Evolutionary conservation across 1,140 invertebrate genomes (phyloP).

Genomic region (Lithobius niger): DNA sequence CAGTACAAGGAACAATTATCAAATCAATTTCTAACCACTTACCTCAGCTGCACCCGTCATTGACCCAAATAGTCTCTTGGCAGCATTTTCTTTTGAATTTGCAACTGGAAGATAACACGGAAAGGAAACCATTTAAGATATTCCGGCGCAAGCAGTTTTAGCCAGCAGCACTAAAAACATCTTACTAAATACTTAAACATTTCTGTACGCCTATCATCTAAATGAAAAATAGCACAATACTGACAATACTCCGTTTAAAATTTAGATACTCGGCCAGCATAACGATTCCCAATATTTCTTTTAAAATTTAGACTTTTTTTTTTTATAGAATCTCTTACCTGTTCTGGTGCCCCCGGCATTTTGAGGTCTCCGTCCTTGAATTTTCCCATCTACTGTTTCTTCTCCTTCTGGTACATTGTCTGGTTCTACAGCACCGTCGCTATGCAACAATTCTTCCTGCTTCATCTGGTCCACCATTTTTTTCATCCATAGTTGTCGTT

Average conservation of each 20-base stretch:
- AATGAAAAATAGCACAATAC: too few species aligned
- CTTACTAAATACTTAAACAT: too few species aligned
- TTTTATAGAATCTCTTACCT: background rate
- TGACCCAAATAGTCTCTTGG: constrained; percentile 20
- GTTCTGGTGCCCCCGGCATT: background rate
- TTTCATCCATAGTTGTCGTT: constrained; percentile 34
- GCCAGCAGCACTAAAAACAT: too few species aligned
- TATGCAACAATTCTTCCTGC: constrained; percentile 31
- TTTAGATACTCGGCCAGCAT: too few species aligned
- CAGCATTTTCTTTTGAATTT: background rate
- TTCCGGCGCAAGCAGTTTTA: too few species aligned
- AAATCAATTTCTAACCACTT: too few species aligned
- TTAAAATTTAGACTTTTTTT: background rate
- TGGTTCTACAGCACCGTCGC: constrained; percentile 18
- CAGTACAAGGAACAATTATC: too few species aligned
- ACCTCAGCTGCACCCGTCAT: constrained; percentile 22
- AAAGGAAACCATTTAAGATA: too few species aligned
- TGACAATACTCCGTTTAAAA: too few species aligned
- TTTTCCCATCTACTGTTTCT: constrained; percentile 29
- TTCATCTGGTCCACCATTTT: constrained; percentile 37
- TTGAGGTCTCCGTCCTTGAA: background rate
- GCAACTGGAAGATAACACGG: too few species aligned
- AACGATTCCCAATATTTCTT: too few species aligned
- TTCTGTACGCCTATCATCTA: too few species aligned
- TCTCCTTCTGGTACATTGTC: background rate